These are phyloP conservation scores for Andrena cerasifolii DNA, from an alignment of 1,140 invertebrate genomes.

Conservation along the genomic window DNA sequence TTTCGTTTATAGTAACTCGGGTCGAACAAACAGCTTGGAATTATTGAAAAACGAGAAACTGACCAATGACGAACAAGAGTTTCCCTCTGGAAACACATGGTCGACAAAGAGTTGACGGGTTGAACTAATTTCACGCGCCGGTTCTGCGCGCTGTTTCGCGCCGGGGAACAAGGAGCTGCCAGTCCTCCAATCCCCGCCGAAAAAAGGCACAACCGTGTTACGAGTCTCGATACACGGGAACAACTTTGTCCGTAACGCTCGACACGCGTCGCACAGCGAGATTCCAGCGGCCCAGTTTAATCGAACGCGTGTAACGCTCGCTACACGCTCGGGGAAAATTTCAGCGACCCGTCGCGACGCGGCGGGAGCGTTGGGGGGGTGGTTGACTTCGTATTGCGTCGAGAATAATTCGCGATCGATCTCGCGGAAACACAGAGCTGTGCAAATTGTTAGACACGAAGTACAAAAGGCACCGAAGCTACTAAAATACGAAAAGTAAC, in stretches of 20 bases:
- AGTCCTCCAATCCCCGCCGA: too few relatives aligned
- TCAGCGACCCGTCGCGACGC: neutral
- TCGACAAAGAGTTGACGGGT: neutral
- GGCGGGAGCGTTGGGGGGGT: neutral
- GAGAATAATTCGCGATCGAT: slow-evolving; percentile 57
- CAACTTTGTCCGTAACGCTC: slow-evolving; percentile 6
- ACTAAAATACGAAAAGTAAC: too few relatives aligned
- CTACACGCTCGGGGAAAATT: slow-evolving; percentile 37
- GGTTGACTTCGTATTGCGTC: slow-evolving; percentile 32
- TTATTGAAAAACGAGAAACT: neutral
- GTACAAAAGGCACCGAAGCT: too few relatives aligned
- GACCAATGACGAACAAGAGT: too few relatives aligned
- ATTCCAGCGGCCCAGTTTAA: slow-evolving; percentile 9
- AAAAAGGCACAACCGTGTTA: neutral
- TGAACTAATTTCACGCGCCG: neutral
- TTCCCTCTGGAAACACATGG: neutral
- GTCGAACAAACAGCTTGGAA: too few relatives aligned
- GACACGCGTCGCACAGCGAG: neutral
- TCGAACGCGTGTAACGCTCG: slow-evolving; percentile 38
- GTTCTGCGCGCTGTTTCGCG: neutral
- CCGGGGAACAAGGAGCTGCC: neutral
- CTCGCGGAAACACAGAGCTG: neutral
- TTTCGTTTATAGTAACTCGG: too few relatives aligned
- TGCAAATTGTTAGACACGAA: too few relatives aligned
- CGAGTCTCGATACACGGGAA: neutral